A percentile compares a stretch with the other conserved stretches of the same genome.
Conservation (phyloP, 2,113 vertebrate genomes). For the Paracanthobrama guichenoti region DNA sequence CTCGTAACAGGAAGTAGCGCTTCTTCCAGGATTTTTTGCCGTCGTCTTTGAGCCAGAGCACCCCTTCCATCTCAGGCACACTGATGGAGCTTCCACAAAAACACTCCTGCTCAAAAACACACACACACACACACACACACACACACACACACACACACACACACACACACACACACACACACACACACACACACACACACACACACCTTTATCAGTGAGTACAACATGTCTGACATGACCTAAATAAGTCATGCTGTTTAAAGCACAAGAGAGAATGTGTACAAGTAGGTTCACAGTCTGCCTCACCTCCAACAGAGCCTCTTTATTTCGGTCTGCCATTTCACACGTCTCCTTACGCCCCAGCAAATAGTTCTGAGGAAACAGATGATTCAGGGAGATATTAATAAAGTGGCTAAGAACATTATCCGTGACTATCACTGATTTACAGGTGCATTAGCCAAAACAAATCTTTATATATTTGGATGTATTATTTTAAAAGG, state of each 20-base stretch:
- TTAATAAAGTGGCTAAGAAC: not conserved
- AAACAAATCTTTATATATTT: not conserved
- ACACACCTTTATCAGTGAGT: not conserved
- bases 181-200: slow-evolving; percentile 16
- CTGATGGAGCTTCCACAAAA: slow-evolving; percentile 95
- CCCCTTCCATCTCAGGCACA: slow-evolving; percentile 96
- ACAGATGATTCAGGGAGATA: slow-evolving; percentile 12
- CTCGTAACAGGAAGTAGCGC: slow-evolving; percentile 93
- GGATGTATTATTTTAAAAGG: not conserved
- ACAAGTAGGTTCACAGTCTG: slow-evolving; percentile 1
- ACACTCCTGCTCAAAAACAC: slow-evolving; percentile 83
- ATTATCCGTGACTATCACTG: not conserved
- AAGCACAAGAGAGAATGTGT: not conserved
- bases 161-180: slow-evolving; percentile 4
- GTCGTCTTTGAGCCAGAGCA: slow-evolving; percentile 96
- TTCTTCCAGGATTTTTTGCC: slow-evolving; percentile 99
- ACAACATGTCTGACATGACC: slow-evolving; percentile 17
- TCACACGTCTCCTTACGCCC: slow-evolving; percentile 95
- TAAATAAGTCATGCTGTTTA: slow-evolving; percentile 20
- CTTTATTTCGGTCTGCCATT: slow-evolving; percentile 98
- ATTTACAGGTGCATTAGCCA: not conserved
- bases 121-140: not conserved
- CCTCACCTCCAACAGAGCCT: slow-evolving; percentile 93
- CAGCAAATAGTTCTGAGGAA: slow-evolving; percentile 91
- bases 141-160: slow-evolving; percentile 1